These are phyloP conservation scores for Anthopleura sola DNA, from an alignment of 64 coral and sea anemone species.

Conservation along the genomic window DNA sequence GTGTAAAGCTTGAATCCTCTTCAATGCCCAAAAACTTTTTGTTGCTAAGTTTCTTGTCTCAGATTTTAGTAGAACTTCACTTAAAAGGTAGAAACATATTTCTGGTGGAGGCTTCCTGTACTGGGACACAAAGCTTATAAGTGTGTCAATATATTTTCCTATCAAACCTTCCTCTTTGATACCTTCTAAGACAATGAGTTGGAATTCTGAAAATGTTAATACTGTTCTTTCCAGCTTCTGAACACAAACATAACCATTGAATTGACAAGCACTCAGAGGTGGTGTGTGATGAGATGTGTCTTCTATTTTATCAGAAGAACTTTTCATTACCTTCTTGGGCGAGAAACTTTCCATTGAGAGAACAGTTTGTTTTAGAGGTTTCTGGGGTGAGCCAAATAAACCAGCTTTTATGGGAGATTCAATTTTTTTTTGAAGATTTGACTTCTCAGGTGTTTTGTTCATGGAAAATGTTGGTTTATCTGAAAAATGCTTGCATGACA, in stretches of 20 bases:
- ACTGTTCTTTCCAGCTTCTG: background rate
- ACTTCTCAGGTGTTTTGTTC: background rate
- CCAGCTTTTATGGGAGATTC: conserved; percentile 8
- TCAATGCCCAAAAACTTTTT: conserved; percentile 8
- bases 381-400: conserved; percentile 6
- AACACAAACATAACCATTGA: background rate
- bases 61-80: conserved; percentile 11
- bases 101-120: conserved; percentile 5
- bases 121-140: background rate
- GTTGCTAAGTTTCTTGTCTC: background rate
- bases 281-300: background rate
- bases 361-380: background rate
- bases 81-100: background rate
- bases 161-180: conserved; percentile 10
- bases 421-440: background rate
- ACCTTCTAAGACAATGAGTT: background rate
- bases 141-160: conserved; percentile 2
- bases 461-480: background rate
- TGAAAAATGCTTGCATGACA: background rate
- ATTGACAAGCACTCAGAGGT: conserved; percentile 9
- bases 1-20: conserved; percentile 5
- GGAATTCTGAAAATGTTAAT: background rate
- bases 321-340: background rate
- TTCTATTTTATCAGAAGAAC: background rate
- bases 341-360: conserved; percentile 12